Evolutionary conservation across 37 sponge, comb jelly and placozoan species (phyloP).

Genomic region (Dysidea cf. avara): DNA sequence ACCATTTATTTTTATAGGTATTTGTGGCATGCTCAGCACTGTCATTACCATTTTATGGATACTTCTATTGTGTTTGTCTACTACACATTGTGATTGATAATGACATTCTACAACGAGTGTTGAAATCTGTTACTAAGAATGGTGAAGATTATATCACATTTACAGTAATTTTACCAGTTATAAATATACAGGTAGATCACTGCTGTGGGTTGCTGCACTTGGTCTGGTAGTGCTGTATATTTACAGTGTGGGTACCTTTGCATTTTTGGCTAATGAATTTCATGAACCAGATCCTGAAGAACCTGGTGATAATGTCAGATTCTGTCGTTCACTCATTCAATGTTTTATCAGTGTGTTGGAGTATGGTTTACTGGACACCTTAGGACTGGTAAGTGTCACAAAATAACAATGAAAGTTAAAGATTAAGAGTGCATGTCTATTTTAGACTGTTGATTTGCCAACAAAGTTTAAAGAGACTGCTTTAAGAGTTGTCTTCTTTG

Average conservation of each 20-base stretch:
- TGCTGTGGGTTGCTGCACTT: slow-evolving; percentile 77
- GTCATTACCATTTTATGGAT: slow-evolving; percentile 46
- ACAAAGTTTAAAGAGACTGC: slow-evolving; percentile 1
- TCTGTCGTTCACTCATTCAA: slow-evolving; percentile 60
- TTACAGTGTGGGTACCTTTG: slow-evolving; percentile 78
- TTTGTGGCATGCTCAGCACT: slow-evolving; percentile 42
- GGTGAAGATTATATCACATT: slow-evolving; percentile 18
- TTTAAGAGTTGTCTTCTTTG: slow-evolving; percentile 45
- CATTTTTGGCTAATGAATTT: slow-evolving; percentile 49
- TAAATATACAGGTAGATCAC: slow-evolving; percentile 40
- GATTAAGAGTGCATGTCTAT: too few relatives aligned
- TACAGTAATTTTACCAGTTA: background rate
- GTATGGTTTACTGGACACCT: slow-evolving; percentile 60
- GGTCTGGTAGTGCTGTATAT: slow-evolving; percentile 66
- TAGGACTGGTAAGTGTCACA: slow-evolving; percentile 31
- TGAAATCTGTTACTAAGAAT: slow-evolving; percentile 76
- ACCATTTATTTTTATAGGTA: background rate
- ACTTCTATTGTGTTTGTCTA: slow-evolving; percentile 60
- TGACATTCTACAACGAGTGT: slow-evolving; percentile 80
- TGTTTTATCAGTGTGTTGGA: slow-evolving; percentile 51
- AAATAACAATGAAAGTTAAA: too few relatives aligned
- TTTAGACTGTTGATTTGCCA: too few relatives aligned
- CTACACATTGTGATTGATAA: slow-evolving; percentile 68
- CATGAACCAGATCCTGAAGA: slow-evolving; percentile 5
- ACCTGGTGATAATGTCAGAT: slow-evolving; percentile 15